Conservation (phyloP, 2,888 invertebrate species). For the Lumbricus terrestris region DNA sequence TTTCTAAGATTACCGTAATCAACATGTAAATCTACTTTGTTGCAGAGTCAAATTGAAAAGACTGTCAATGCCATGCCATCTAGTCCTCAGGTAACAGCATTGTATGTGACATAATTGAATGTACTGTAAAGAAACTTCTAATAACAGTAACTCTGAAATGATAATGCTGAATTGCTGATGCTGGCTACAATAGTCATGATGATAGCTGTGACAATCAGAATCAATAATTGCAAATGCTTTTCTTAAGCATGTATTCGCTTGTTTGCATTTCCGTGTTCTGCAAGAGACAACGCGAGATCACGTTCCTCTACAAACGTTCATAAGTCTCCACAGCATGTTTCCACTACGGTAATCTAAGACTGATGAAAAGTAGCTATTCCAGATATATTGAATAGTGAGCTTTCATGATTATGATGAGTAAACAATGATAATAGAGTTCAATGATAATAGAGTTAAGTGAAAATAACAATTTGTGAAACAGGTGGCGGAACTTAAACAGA, state of each 20-base stretch:
- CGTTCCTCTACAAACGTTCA: neutral
- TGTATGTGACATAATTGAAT: neutral
- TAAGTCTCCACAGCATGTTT: neutral
- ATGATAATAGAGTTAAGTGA: neutral
- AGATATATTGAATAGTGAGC: neutral
- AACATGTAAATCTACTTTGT: neutral
- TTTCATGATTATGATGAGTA: neutral
- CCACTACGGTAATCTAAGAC: neutral
- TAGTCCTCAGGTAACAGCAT: neutral
- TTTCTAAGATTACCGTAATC: neutral
- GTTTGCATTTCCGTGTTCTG: too few species aligned
- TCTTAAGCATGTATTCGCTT: neutral
- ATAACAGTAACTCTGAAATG: neutral
- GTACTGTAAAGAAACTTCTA: neutral
- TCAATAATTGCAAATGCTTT: neutral
- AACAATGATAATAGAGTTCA: neutral
- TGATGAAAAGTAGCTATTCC: neutral
- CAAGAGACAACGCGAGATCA: neutral
- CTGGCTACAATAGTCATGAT: neutral
- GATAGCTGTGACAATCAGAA: neutral
- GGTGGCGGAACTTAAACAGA: neutral
- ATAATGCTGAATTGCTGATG: neutral
- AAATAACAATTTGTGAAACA: conserved; percentile 8
- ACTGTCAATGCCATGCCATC: conserved; percentile 3
- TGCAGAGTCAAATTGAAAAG: neutral